Conservation (phyloP, 2,888 invertebrate species). For the Cheilosia variabilis region DNA sequence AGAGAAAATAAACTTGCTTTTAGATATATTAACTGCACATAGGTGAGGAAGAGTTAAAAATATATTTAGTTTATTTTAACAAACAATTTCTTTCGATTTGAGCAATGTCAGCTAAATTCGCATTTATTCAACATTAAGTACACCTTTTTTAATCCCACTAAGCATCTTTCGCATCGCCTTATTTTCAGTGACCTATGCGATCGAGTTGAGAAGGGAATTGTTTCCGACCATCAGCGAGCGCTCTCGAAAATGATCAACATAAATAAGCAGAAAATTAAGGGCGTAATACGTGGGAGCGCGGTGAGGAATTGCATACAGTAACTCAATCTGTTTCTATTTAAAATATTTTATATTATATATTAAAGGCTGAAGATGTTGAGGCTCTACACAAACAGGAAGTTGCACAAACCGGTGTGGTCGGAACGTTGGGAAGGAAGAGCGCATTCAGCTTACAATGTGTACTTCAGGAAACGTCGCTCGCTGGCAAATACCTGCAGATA, state of each 20-base stretch:
- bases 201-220: slow-evolving; percentile 86
- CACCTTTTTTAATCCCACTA: too few relatives aligned
- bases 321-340: not conserved
- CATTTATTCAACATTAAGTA: too few relatives aligned
- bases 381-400: slow-evolving; percentile 86
- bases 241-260: slow-evolving; percentile 86
- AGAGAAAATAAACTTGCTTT: slow-evolving; percentile 76
- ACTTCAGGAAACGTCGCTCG: slow-evolving; percentile 87
- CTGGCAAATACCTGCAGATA: slow-evolving; percentile 86
- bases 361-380: slow-evolving; percentile 86
- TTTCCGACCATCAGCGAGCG: slow-evolving; percentile 86
- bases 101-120: too few relatives aligned
- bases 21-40: slow-evolving; percentile 76
- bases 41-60: slow-evolving; percentile 58
- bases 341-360: slow-evolving; percentile 9
- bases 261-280: slow-evolving; percentile 87
- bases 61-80: too few relatives aligned
- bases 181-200: slow-evolving; percentile 85
- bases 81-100: too few relatives aligned
- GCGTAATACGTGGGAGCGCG: slow-evolving; percentile 86
- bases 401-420: slow-evolving; percentile 86
- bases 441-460: slow-evolving; percentile 87
- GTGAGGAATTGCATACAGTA: slow-evolving; percentile 81
- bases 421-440: slow-evolving; percentile 86
- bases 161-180: not conserved